Base-by-base conservation (phyloP, 2,113 vertebrate species). In the Podarcis cretensis region DNA sequence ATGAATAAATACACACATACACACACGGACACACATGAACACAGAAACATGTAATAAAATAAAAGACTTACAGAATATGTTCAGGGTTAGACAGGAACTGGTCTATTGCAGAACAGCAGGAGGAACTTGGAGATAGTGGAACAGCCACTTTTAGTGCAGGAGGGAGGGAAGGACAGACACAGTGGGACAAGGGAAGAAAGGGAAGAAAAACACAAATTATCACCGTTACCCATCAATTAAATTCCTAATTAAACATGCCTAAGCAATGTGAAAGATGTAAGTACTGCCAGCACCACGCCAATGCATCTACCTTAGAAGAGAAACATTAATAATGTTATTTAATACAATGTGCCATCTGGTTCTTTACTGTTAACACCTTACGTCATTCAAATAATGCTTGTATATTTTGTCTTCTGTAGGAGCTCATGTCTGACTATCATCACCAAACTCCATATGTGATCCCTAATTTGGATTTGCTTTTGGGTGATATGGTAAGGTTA, bases 91-190 rank as follows among this genome's bases (percentile, higher is more conserved):
- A 99, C 98, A 96, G 98, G 98, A 97, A 98, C 98, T 93, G 98
- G 98, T 96, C 98, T 98, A 96, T 97, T 98, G 98, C 98, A 99
- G 98, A 99, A 98, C 97, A 98, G 98, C 97, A 99, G 98, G 93
- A 99, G 96, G 95, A 99, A 97, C 96, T 98, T 98, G 98, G 97
- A 98, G 97, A 98, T 95, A 98, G 98, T 98, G 95, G 98, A 98
- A 96, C 98, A 98, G 98, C 98, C 98, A 94, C 98, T 99, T 96
- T 96, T 93, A 95, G 93, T 92, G 91, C 71, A 88, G 92, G 93
- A 81, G 68, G 92, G 84, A 94, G 91, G 93, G 96, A 92, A 95
- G 92, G 95, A 88, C 92, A 90, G 92, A 94, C 93, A 94, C 89
- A 93, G 74, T 78, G 81, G 89, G 89, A 89, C 76, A 82, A 54